Base-by-base conservation (phyloP, 2,888 invertebrate species). In the Perizoma affinitatum region DNA sequence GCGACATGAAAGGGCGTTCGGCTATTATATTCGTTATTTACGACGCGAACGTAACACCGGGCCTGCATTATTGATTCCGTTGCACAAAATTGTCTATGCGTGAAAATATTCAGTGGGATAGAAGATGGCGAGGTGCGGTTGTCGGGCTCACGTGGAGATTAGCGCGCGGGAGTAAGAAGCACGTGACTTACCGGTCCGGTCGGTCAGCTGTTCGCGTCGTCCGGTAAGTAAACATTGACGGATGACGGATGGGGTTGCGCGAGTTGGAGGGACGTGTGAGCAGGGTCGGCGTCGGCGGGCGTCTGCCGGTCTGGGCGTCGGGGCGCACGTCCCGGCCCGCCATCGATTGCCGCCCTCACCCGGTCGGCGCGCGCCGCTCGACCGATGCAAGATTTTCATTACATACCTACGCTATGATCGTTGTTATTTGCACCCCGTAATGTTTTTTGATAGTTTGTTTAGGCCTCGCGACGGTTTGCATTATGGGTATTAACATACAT, bases 301-400 rank as follows among this genome's bases (percentile, higher is more conserved):
- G 93, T 94, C 93, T 93, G 93, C 87, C 88, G 91, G 93, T 93
- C 93, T 91, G 86, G 92, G 90, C 93, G 93, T 93, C 93, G 94
- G 87, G 93, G 88, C 92, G 88, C 87, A 84, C 88, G 84, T 81
- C 85, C 88, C 88, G 88, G 85, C 89, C 86, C 90, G 90, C 87
- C 93, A 93, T 93, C 93, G 87, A 87, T 87, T 87, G 83, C 86
- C 85, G 82, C 84, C 90, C 93, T 88, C 87, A 83, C 85, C 83
- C 82, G 78, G 82, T 75, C 86, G 82, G 86, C 87, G 86, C 87
- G 86, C 89, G 88, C 88, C 89, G 89, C 85, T 79, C 80, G 60
- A 65, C 89, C 88, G 85, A 87, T 89, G 87, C 89, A 88, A 89
- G 86, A 90, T 86, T 90, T 83, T 90, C 90, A 92, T 91, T 91